Evolutionary conservation across 2,888 invertebrate species (phyloP), one percentile per base, ranked within the genome.

Genomic region (Cheilosia vernalis): DNA sequence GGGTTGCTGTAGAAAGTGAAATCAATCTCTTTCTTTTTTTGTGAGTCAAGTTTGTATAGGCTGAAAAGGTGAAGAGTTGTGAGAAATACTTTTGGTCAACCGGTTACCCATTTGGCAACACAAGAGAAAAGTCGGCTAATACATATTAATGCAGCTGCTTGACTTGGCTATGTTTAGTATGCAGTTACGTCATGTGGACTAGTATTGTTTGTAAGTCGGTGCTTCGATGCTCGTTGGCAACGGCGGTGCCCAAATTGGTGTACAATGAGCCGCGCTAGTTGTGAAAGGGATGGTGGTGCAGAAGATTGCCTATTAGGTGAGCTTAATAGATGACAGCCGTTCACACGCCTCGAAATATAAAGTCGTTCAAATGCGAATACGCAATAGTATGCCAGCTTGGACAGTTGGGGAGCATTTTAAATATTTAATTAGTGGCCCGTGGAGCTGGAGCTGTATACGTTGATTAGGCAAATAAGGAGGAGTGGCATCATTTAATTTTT

Each of bases 1-100:
- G 1, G 24, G 19, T 9, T 24, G 24, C 17, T n/a, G 17, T 58
- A 67, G 67, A 76, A 76, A 76, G 76, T 76, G 76, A 76, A 76
- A 76, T 60, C 51, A 51, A 51, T 21, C 21, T 21, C n/a, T n/a
- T n/a, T n/a, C n/a, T n/a, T n/a, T 21, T 60, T 51, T 42, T 42
- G 30, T 24, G 21, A 60, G 66, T 76, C 76, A 53, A 67, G 67
- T 60, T 64, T 47, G 24, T 24, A 17, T 63, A 37, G 63, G 40
- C 24, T 37, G 10, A 37, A 37, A 30, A 9, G 37, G 13, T 13
- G 24, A 24, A 4, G 40, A 40, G 47, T 33, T 56, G 58, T 60
- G 49, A 21, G 76, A 60, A 51, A 60, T 15, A 49, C 21, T 51
- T 64, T 66, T 40, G 64, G 19, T 7, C 51, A 40, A 51, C 58